These are phyloP conservation scores for Chrysopilus asiliformis DNA, from an alignment of 2,888 invertebrate species.

Conservation along the genomic window DNA sequence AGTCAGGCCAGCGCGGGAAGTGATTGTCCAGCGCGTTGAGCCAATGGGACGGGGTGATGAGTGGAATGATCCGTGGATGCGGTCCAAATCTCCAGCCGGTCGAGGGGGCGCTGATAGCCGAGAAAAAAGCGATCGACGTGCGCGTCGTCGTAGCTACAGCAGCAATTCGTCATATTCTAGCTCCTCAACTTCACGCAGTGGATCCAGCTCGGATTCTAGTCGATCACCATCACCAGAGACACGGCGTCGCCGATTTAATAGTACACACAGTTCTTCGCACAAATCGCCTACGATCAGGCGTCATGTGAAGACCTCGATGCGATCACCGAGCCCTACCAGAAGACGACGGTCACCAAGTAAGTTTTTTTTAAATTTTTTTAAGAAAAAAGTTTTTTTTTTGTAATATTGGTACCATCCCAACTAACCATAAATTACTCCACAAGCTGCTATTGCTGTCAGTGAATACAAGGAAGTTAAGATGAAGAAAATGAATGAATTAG, in stretches of 20 bases:
- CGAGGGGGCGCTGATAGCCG: constrained; percentile 35
- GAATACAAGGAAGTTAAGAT: constrained; percentile 14
- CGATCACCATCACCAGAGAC: constrained; percentile 28
- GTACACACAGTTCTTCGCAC: constrained; percentile 19
- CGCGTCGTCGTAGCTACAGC: constrained; percentile 33
- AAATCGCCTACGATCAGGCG: constrained; percentile 25
- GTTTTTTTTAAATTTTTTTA: too few relatives aligned
- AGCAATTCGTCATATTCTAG: constrained; percentile 34
- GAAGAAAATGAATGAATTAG: constrained; percentile 12
- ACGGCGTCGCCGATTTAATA: constrained; percentile 27
- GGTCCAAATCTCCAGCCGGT: constrained; percentile 50
- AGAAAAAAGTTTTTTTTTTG: too few relatives aligned
- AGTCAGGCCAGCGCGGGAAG: constrained; percentile 53
- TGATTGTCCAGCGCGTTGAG: constrained; percentile 59
- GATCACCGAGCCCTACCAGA: constrained; percentile 30
- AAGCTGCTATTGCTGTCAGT: constrained; percentile 10
- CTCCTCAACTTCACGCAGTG: constrained; percentile 55
- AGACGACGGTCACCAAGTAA: constrained; percentile 30
- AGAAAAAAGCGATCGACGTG: constrained; percentile 23
- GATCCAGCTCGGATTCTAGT: constrained; percentile 47
- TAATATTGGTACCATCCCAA: too few relatives aligned
- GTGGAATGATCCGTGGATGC: constrained; percentile 95
- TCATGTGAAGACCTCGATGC: constrained; percentile 20
- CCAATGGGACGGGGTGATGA: constrained; percentile 56
- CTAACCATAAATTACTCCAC: too few relatives aligned